Percentiles rank a stretch among this genome's conserved stretches.
Evolutionary conservation across 1,140 invertebrate species (phyloP).

Genomic region (Bombus turneri): DNA sequence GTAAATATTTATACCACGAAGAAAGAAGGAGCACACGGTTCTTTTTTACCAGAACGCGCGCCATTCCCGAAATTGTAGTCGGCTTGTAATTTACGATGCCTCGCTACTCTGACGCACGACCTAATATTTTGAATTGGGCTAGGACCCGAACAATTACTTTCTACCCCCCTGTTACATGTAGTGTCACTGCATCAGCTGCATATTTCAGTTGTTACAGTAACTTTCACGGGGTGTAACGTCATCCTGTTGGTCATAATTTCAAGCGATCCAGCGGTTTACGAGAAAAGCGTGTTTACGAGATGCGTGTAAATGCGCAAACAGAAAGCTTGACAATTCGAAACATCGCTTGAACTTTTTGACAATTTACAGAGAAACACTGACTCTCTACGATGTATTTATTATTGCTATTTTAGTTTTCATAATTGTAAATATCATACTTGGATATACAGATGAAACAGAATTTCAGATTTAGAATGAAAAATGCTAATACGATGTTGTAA

Average conservation of each 20-base stretch:
- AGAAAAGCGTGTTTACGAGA: conserved; percentile 22
- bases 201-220: conserved; percentile 51
- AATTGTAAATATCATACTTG: too few relatives aligned
- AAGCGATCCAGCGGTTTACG: not conserved
- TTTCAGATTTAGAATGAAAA: not conserved
- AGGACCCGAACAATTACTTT: conserved; percentile 63
- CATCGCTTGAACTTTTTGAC: not conserved
- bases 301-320: not conserved
- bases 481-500: too few relatives aligned
- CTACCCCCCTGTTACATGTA: conserved; percentile 20
- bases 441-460: not conserved
- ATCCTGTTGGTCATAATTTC: conserved; percentile 53
- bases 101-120: conserved; percentile 26
- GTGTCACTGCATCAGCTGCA: conserved; percentile 36
- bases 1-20: conserved; percentile 7
- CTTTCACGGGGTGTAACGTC: conserved; percentile 21
- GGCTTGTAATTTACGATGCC: conserved; percentile 26
- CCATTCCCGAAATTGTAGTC: conserved; percentile 24
- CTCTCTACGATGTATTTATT: too few relatives aligned
- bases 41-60: not conserved
- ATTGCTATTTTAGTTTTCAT: too few relatives aligned
- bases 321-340: not conserved
- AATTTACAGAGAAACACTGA: not conserved
- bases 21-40: not conserved
- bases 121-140: conserved; percentile 51